phyloP scores from a whole-genome alignment of 37 sponge, comb jelly and placozoan species.

The Ephydatia muelleri region DNA sequence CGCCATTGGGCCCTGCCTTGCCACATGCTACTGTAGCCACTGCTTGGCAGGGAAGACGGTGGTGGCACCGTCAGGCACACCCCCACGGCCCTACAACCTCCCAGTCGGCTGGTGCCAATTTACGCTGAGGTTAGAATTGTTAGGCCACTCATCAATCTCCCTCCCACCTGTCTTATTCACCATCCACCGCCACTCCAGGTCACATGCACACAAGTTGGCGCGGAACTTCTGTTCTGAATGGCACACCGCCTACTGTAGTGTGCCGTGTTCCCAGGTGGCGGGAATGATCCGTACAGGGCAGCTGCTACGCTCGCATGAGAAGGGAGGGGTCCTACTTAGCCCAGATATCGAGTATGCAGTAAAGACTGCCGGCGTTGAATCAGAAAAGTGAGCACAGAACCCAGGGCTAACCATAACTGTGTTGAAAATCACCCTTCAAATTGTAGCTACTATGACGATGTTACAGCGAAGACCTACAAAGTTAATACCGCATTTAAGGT shows the following conservation, averaged over 20 bases:
- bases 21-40: slow-evolving; percentile 32
- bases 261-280: slow-evolving; percentile 18
- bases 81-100: slow-evolving; percentile 57
- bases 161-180: background rate
- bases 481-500: slow-evolving; percentile 39
- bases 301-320: slow-evolving; percentile 28
- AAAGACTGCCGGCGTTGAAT: slow-evolving; percentile 7
- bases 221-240: slow-evolving; percentile 27
- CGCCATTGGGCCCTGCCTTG: slow-evolving; percentile 36
- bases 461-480: slow-evolving; percentile 1
- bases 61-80: slow-evolving; percentile 37
- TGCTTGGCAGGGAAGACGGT: slow-evolving; percentile 40
- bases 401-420: background rate
- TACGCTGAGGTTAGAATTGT: slow-evolving; percentile 16
- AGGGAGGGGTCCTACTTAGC: slow-evolving; percentile 24
- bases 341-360: slow-evolving; percentile 47
- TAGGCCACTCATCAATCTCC: background rate
- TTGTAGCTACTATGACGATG: slow-evolving; percentile 28
- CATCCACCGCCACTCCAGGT: slow-evolving; percentile 31
- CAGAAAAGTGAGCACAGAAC: slow-evolving; percentile 2
- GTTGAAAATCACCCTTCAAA: too few species aligned
- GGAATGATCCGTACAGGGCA: slow-evolving; percentile 46
- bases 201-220: slow-evolving; percentile 42
- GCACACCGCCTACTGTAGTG: slow-evolving; percentile 51
- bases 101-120: slow-evolving; percentile 52